phyloP scores from a whole-genome alignment of 2,888 invertebrate species.

The Nycteola revayana region DNA sequence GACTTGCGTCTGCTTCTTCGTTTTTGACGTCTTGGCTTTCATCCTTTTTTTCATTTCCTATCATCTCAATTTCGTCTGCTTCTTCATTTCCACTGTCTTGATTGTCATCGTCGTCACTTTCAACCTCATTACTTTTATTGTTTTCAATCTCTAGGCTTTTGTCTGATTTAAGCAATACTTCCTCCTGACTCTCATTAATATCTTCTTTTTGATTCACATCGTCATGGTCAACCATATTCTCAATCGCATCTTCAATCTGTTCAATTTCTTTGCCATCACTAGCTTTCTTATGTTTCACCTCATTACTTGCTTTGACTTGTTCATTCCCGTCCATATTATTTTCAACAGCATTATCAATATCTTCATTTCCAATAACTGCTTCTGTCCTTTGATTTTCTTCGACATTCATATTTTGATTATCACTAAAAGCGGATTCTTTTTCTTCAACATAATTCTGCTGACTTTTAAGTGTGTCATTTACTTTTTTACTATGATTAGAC shows the following conservation, averaged over 20 bases:
- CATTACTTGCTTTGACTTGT: no score
- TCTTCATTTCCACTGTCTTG: constrained; percentile 6
- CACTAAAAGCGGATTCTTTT: no score
- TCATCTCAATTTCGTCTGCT: constrained; percentile 5
- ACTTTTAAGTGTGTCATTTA: no score
- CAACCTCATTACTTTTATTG: constrained; percentile 7
- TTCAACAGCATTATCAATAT: no score
- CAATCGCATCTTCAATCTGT: background rate
- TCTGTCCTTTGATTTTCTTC: no score
- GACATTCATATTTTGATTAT: constrained; percentile 1
- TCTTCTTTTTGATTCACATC: constrained; percentile 8
- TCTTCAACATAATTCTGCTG: no score
- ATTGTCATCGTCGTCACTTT: constrained; percentile 5
- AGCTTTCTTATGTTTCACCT: background rate
- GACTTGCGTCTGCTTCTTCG: background rate
- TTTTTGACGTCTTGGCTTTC: constrained; percentile 8
- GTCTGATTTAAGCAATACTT: no score
- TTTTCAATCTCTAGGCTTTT: constrained; percentile 12
- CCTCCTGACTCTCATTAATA: constrained; percentile 7
- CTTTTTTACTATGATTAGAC: no score
- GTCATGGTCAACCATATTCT: constrained; percentile 11
- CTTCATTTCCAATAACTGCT: no score
- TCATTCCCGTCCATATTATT: no score
- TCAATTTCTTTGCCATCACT: background rate
- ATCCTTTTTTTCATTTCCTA: constrained; percentile 9